Conservation (phyloP, 2,113 vertebrate species). For the Crypturellus undulatus region DNA sequence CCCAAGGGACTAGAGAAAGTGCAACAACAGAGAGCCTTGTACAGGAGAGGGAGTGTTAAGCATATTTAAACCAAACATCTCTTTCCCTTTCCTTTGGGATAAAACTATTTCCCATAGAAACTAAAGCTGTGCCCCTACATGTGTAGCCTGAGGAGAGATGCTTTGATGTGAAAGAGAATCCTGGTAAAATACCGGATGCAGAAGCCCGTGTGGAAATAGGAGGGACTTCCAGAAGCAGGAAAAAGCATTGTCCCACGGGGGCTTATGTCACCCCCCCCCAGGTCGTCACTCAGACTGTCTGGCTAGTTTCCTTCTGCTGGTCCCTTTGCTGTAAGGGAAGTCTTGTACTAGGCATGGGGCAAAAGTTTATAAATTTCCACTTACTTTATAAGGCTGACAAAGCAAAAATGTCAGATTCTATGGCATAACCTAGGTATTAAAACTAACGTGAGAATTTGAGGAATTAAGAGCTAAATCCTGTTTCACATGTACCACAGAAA, state of each 20-base stretch:
- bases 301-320: slow-evolving; percentile 76
- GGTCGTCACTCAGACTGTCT: slow-evolving; percentile 78
- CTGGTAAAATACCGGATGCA: slow-evolving; percentile 73
- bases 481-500: neutral
- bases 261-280: slow-evolving; percentile 64
- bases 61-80: slow-evolving; percentile 72
- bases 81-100: slow-evolving; percentile 77
- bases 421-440: neutral
- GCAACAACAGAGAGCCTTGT: slow-evolving; percentile 31
- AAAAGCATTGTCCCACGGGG: slow-evolving; percentile 79
- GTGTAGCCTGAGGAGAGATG: slow-evolving; percentile 66
- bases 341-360: slow-evolving; percentile 46
- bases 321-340: slow-evolving; percentile 53
- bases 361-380: slow-evolving; percentile 59
- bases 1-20: slow-evolving; percentile 51
- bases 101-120: slow-evolving; percentile 78
- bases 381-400: slow-evolving; percentile 34
- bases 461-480: neutral
- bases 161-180: slow-evolving; percentile 83
- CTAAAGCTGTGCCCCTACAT: slow-evolving; percentile 76
- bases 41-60: slow-evolving; percentile 62
- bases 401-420: slow-evolving; percentile 58
- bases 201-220: slow-evolving; percentile 78
- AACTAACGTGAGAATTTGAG: neutral
- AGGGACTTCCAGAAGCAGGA: slow-evolving; percentile 81